A percentile compares a stretch with the other conserved stretches of the same genome.
These are phyloP conservation scores for Macaria notata DNA, from an alignment of 2,888 invertebrate species.

Conservation along the genomic window DNA sequence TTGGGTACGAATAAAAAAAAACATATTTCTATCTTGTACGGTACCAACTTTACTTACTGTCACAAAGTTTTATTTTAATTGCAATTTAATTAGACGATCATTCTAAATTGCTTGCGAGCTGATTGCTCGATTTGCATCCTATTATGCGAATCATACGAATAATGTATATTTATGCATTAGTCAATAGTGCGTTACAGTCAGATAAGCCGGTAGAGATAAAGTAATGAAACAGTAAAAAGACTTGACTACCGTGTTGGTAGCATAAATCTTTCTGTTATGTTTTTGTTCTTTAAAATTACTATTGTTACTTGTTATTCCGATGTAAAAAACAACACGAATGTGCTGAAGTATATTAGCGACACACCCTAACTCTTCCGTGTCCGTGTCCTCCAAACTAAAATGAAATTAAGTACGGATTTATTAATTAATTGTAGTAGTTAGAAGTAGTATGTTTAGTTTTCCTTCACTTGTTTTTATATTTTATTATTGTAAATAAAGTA, in stretches of 20 bases:
- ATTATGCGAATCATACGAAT: constrained; percentile 20
- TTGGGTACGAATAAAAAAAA: too few species aligned
- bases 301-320: too few species aligned
- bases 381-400: too few species aligned
- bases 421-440: too few species aligned
- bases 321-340: too few species aligned
- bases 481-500: too few species aligned
- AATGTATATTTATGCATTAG: constrained; percentile 20
- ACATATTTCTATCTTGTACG: too few species aligned
- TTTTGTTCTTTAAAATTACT: background rate
- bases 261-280: background rate
- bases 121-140: constrained; percentile 19
- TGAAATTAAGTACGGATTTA: too few species aligned
- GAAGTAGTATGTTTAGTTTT: too few species aligned
- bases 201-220: constrained; percentile 16
- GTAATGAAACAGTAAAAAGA: background rate
- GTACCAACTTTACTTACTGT: constrained; percentile 1
- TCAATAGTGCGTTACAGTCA: constrained; percentile 20
- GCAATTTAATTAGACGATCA: constrained; percentile 15
- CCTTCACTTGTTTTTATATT: too few species aligned
- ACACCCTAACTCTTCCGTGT: too few species aligned
- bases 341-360: too few species aligned
- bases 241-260: background rate
- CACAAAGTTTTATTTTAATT: background rate
- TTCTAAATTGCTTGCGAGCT: constrained; percentile 8